Evolutionary conservation across 1,140 invertebrate species (phyloP), one percentile per base, ranked within the genome.

Genomic region (Ctenoplectra terminalis): DNA sequence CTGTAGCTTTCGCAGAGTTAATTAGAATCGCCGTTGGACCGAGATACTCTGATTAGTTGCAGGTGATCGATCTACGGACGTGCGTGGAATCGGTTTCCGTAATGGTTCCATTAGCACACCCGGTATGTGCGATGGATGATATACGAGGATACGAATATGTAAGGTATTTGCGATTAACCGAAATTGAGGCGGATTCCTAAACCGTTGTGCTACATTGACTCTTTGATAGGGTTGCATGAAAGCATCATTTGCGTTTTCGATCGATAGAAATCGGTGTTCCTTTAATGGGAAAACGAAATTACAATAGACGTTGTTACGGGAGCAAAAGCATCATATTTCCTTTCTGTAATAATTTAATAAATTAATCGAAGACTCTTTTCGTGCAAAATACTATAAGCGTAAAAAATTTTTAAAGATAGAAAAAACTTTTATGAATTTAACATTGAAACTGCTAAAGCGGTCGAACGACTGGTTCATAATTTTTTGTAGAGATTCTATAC

Each of bases 21-120:
- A 86, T 83, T 76, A 87, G 52, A 78, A 70, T 60, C 43, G 64
- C 15, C n/a, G 48, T 15, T 46, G 46, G 75, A 2, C 63, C 75
- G 34, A 81, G 70, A 58, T 48, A 82, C 46, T 46, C 84, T 89
- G 90, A 92, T 91, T 91, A 91, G 83, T 86, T 84, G 87, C 86
- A 88, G 82, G 86, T 90, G 88, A 92, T 92, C 91, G 90, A 92
- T 92, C 87, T 87, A 72, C 31, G n/a, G n/a, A n/a, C n/a, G 83
- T 83, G 81, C 67, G 86, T 82, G 78, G 72, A 84, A 82, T 87
- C 88, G 40, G 84, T 73, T 60, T 71, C 54, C 61, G n/a, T 88
- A 86, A 88, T 87, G 77, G 87, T 88, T 88, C 90, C 88, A 88
- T 87, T 84, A 87, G 84, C 72, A 88, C 79, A 80, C 84, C 81